Base-by-base conservation (phyloP, 2,888 invertebrate genomes). In the Stenodera caucasica region DNA sequence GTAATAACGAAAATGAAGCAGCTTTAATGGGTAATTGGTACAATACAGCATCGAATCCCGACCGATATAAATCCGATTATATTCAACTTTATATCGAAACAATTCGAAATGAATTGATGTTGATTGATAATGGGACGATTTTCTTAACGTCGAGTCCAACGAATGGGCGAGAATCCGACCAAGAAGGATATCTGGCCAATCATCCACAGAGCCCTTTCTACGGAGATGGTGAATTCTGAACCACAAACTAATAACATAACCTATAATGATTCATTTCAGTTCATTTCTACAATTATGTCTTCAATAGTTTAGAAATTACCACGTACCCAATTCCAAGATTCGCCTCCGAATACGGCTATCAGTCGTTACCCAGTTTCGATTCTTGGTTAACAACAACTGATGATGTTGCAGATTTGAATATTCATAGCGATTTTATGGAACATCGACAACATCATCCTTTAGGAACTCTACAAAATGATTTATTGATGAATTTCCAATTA, bases 1-100 rank as follows among this genome's bases (percentile, higher is more conserved):
- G 90, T 4, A 98, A 98, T 79, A 98, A 98, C 77, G 98, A 98
- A 81, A 98, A 98, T 76, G 98, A 98, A 82, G 91, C 88, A 4
- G 97, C 95, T 0, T 77, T 97, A 6, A 84, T 88, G 51, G 88
- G 88, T 45, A 88, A 92, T 77, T 97, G 96, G 97, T 90, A 91
- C 75, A 72, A 71, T 0, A 78, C 77, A 0, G 23, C 49, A 15
- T 55, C 51, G 3, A 75, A 78, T 63, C 72, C 74, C 56, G 62
- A 63, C 7, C 50, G 65, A 6, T 79, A 76, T 59, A 74, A 87
- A 72, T 71, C 79, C 0, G 96, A 97, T 75, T 98, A 96, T 74
- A 80, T 92, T 0, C 86, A 87, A 72, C 83, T 99, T 0, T 98
- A 98, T 75, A 88, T 92, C 0, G 84, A 89, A 45, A 89, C 90